Conservation (phyloP, 2,113 vertebrate species). For the Orthonyx spaldingii region DNA sequence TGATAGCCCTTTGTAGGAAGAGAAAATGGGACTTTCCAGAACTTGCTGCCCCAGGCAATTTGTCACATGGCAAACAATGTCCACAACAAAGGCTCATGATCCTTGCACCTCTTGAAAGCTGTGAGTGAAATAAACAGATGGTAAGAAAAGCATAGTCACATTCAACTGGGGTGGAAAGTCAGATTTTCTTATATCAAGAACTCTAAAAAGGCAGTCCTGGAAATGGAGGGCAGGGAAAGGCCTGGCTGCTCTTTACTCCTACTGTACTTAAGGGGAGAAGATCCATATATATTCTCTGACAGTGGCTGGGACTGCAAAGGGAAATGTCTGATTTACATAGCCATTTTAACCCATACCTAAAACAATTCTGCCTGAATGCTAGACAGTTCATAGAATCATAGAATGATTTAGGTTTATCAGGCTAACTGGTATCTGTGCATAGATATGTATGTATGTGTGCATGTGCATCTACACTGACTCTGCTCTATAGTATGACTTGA, state of each 20-base stretch:
- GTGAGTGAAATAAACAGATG: not conserved
- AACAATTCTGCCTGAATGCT: not conserved
- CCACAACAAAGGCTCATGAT: not conserved
- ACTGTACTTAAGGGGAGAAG: not conserved
- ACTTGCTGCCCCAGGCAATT: not conserved
- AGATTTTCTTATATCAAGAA: not conserved
- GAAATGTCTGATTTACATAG: not conserved
- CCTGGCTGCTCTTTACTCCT: not conserved
- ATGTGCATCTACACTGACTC: not conserved
- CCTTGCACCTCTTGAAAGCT: not conserved
- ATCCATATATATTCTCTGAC: fast-evolving
- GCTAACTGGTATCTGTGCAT: not conserved
- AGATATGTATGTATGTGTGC: not conserved
- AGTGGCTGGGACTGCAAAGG: not conserved
- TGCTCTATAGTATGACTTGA: not conserved
- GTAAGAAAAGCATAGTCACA: not conserved
- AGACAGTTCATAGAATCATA: not conserved
- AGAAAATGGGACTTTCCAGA: not conserved
- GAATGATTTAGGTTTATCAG: not conserved
- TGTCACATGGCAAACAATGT: not conserved
- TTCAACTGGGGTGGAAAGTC: not conserved
- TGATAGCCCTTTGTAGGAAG: not conserved
- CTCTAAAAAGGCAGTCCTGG: not conserved
- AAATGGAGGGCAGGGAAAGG: not conserved
- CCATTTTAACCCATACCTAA: not conserved